A percentile compares a stretch with the other conserved stretches of the same genome.
Evolutionary conservation across 1,140 invertebrate genomes (phyloP).

Genomic region (Pteromalus puparum): DNA sequence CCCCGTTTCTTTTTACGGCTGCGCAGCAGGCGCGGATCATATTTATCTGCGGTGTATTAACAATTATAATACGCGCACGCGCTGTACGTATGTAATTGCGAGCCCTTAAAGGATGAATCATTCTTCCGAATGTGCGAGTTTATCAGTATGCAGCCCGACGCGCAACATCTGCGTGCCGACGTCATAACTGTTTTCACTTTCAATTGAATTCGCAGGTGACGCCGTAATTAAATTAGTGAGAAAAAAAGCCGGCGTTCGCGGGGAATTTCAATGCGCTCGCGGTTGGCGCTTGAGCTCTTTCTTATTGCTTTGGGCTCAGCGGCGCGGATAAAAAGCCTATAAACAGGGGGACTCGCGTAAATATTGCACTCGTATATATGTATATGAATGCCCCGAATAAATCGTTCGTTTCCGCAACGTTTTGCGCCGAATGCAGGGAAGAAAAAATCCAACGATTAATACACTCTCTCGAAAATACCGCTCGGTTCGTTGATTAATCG

Average conservation of each 20-base stretch:
- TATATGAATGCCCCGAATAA: neutral
- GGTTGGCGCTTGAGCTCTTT: neutral
- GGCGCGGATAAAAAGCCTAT: neutral
- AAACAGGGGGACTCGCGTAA: no score
- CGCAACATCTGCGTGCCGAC: slow-evolving; percentile 16
- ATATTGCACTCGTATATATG: no score
- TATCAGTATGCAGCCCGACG: neutral
- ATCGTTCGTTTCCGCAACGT: neutral
- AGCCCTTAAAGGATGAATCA: slow-evolving; percentile 33
- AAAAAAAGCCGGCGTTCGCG: slow-evolving; percentile 1
- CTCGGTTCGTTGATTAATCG: slow-evolving; percentile 44
- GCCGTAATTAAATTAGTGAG: slow-evolving; percentile 37
- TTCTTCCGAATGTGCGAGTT: neutral
- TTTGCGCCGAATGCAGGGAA: no score
- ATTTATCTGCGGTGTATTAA: slow-evolving; percentile 6
- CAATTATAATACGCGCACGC: slow-evolving; percentile 25
- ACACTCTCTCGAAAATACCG: slow-evolving; percentile 15
- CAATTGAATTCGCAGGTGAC: slow-evolving; percentile 43
- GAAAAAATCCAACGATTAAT: neutral
- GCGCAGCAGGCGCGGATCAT: neutral
- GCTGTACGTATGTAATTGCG: neutral
- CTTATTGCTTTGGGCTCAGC: neutral
- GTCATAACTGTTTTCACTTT: slow-evolving; percentile 39
- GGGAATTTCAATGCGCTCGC: slow-evolving; percentile 4
- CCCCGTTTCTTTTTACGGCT: neutral